These are phyloP conservation scores for Parazoanthus swiftii DNA, from an alignment of 92 coral and sea anemone genomes.

Conservation along the genomic window DNA sequence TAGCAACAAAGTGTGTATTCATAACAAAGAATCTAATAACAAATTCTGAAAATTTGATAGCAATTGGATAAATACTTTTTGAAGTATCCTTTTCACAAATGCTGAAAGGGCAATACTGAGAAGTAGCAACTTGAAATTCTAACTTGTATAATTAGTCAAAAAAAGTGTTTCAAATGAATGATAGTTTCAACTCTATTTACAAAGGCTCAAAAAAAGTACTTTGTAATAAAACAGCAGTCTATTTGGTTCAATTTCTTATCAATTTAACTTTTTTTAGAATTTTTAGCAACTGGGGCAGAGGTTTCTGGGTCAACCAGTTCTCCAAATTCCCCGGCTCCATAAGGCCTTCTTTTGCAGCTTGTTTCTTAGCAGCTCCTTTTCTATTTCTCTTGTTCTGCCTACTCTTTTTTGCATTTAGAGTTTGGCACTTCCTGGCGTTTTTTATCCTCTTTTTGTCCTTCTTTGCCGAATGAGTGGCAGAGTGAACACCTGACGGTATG, in stretches of 20 bases:
- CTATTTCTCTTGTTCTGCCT: neutral
- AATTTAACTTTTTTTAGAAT: neutral
- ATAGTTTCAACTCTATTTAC: neutral
- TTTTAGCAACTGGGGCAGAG: neutral
- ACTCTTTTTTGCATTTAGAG: neutral
- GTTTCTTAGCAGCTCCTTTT: neutral
- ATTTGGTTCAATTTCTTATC: neutral
- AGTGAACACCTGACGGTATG: neutral
- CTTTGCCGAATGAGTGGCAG: neutral
- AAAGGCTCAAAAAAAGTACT: neutral
- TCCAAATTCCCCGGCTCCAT: neutral
- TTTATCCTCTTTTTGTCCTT: neutral
- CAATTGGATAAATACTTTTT: neutral
- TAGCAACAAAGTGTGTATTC: neutral
- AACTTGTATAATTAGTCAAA: neutral
- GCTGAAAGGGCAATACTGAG: neutral
- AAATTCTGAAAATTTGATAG: neutral
- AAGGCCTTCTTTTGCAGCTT: neutral
- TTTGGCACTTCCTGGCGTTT: neutral
- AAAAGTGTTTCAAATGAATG: neutral
- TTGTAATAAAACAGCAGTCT: neutral
- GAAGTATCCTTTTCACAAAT: neutral
- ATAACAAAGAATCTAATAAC: neutral
- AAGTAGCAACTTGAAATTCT: neutral
- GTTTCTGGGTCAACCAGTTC: neutral